Percentiles rank a stretch among this genome's conserved stretches.
These are phyloP conservation scores for Aporophyla lueneburgensis DNA, from an alignment of 2,888 invertebrate genomes.

Conservation along the genomic window DNA sequence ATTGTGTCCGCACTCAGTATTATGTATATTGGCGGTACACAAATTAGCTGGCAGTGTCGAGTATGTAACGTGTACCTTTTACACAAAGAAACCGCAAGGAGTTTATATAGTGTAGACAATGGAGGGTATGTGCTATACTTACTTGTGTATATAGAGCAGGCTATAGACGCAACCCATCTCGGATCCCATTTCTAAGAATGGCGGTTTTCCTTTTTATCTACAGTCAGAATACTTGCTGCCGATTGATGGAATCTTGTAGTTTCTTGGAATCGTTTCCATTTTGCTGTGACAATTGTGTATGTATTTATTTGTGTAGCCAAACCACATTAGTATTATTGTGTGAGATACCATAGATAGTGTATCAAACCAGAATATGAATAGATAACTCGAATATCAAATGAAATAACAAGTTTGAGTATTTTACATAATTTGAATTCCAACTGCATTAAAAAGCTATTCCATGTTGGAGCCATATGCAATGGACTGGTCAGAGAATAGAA, in stretches of 20 bases:
- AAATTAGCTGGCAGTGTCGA: conserved; percentile 49
- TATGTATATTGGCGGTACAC: conserved; percentile 30
- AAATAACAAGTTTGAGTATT: conserved; percentile 17
- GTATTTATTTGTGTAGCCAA: conserved; percentile 16
- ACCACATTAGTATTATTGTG: not conserved
- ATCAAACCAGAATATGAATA: not conserved
- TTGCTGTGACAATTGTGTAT: conserved; percentile 50
- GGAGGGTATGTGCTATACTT: conserved; percentile 25
- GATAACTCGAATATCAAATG: conserved; percentile 5
- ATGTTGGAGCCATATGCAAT: conserved; percentile 50
- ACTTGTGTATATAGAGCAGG: conserved; percentile 37
- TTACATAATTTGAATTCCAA: conserved; percentile 32
- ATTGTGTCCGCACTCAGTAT: conserved; percentile 25
- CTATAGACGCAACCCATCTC: conserved; percentile 63
- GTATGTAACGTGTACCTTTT: conserved; percentile 34
- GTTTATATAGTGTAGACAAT: conserved; percentile 60
- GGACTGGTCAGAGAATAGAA: conserved; percentile 63
- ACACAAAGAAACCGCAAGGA: conserved; percentile 58
- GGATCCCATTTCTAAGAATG: conserved; percentile 69
- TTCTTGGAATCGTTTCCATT: conserved; percentile 56
- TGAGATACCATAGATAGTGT: not conserved
- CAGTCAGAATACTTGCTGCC: conserved; percentile 64
- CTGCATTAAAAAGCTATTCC: conserved; percentile 53
- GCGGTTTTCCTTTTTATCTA: conserved; percentile 70
- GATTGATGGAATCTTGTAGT: conserved; percentile 70